Evolutionary conservation across 2,113 vertebrate species (phyloP), one percentile per base, ranked within the genome.

Genomic region (Pluvianellus socialis): DNA sequence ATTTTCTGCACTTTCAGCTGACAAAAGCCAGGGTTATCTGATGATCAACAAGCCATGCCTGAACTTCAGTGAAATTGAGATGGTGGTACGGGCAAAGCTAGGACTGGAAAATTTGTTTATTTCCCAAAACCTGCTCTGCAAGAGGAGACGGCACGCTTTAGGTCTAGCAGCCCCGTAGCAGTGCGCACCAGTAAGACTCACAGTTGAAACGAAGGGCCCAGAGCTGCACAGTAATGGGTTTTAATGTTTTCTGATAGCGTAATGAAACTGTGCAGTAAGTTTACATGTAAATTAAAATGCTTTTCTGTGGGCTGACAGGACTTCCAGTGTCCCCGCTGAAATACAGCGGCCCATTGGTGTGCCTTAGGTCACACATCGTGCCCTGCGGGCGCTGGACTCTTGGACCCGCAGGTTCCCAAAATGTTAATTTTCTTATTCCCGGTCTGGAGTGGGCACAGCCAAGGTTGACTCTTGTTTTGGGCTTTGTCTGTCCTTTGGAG

Each of bases 121-220:
- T 91, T 23, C 77, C 81, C 62, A 7, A 63, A 88, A 35, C 19
- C 7, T 18, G 1, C 10, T 70, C 33, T 73, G 47, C 22, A 9
- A 4, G 73, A 77, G 73, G 12, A 44, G 62, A 4, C 45, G 15
- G 3, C 30, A 4, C 8, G 2, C 1, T 2, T 40, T 18, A 4
- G 30, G 26, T 40, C 9, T 22, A 8, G 17, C 10, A 10, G 21
- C 44, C 26, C 22, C 44, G 3, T 23, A 33, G 12, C 59, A 12
- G 7, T 2, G 28, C 44, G 80, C 38, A 19, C 18, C 72, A 42
- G 55, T 5, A 6, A 58, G 55, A 21, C 5, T 33, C 38, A 10
- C 2, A 3, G 52, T 0, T 53, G 58, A 21, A 71, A 7, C 4
- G 2, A 32, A 50, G 53, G 35, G 40, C 72, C 63, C 35, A 27